Conservation (phyloP, 2,797 vertebrate genomes). For the Lophotriccus pileatus region DNA sequence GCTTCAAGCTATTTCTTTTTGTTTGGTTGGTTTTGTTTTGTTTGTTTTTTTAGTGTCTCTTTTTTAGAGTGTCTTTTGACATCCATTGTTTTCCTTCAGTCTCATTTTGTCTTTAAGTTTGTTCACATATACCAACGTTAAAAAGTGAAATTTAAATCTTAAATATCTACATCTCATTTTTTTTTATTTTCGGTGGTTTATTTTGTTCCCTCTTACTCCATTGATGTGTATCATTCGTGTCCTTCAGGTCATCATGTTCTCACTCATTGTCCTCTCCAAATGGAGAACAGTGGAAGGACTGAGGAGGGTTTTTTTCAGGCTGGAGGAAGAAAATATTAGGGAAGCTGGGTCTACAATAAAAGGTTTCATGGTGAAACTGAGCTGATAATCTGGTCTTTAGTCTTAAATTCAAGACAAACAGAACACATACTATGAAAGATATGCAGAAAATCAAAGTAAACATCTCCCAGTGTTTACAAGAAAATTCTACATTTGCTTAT, state of each 20-base stretch:
- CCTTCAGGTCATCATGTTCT: not conserved
- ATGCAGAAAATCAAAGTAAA: conserved; percentile 10
- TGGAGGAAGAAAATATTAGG: not conserved
- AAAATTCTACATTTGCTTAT: conserved; percentile 31
- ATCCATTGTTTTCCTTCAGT: not conserved
- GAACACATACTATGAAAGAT: not conserved
- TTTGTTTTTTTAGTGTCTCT: not conserved
- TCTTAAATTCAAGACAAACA: not conserved
- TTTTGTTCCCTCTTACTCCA: not conserved
- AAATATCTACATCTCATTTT: not conserved
- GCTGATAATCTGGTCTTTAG: not conserved
- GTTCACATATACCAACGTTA: not conserved
- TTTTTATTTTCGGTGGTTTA: not conserved
- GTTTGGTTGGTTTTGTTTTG: not conserved
- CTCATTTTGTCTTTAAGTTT: not conserved
- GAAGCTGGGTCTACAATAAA: not conserved
- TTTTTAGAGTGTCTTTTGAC: not conserved
- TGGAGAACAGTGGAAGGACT: not conserved
- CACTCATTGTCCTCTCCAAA: not conserved
- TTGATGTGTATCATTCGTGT: not conserved
- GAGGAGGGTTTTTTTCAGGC: accelerated
- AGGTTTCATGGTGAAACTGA: not conserved
- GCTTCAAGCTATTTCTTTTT: not conserved
- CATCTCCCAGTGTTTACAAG: not conserved
- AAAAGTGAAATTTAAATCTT: not conserved